phyloP scores from a whole-genome alignment of 2,888 invertebrate species.

The Alloplasta piceator region DNA sequence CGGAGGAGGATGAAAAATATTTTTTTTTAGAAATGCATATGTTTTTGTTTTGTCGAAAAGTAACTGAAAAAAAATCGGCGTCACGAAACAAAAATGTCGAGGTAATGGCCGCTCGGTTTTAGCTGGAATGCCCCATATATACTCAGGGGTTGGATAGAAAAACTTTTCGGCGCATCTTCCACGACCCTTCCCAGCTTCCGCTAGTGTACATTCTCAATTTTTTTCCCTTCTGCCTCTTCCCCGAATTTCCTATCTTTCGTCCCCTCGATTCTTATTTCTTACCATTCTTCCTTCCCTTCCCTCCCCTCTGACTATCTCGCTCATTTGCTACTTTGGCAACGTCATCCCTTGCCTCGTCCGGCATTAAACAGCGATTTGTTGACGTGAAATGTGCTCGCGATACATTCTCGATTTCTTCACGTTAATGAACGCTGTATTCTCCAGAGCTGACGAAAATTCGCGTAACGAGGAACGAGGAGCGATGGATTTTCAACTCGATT shows the following conservation, averaged over 20 bases:
- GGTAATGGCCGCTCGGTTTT: too few relatives aligned
- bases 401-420: conserved; percentile 44
- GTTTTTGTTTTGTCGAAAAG: too few relatives aligned
- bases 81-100: too few relatives aligned
- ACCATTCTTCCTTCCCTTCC: conserved; percentile 30
- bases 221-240: conserved; percentile 21
- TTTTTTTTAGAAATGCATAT: too few relatives aligned
- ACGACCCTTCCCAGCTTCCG: background rate
- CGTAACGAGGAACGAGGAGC: conserved; percentile 32
- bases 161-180: conserved; percentile 44
- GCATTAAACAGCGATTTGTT: conserved; percentile 64
- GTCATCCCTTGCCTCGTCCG: conserved; percentile 53
- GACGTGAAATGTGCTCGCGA: conserved; percentile 26
- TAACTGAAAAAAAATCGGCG: too few relatives aligned
- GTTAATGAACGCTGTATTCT: conserved; percentile 51
- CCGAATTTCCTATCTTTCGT: conserved; percentile 39
- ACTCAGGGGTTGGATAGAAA: conserved; percentile 37
- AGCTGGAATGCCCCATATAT: too few relatives aligned
- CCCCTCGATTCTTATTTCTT: conserved; percentile 44
- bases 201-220: conserved; percentile 32
- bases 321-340: conserved; percentile 54
- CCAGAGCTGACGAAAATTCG: conserved; percentile 56
- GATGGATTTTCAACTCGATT: conserved; percentile 12
- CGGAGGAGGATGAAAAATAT: too few relatives aligned
- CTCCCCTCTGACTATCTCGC: conserved; percentile 7